Conservation (phyloP, 1,140 invertebrate species). For the Stegodyphus mimosarum region DNA sequence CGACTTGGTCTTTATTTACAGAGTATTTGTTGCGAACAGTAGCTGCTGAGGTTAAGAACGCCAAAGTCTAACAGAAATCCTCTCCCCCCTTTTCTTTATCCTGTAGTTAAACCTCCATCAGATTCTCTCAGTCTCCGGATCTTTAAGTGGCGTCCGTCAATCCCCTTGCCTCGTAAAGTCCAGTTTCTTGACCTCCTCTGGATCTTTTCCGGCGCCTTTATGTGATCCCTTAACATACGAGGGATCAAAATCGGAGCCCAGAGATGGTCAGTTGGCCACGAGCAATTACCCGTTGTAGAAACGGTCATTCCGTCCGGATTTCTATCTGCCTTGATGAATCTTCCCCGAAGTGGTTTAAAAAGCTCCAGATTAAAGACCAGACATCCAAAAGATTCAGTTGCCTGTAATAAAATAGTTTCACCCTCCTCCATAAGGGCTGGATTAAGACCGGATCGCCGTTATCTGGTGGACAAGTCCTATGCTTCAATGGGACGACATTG, state of each 20-base stretch:
- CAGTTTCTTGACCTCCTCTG: slow-evolving; percentile 40
- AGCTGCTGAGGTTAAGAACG: too few species aligned
- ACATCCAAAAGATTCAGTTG: slow-evolving; percentile 9
- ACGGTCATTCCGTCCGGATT: not conserved
- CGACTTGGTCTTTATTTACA: too few species aligned
- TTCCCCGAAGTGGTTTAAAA: not conserved
- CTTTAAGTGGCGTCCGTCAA: slow-evolving; percentile 20
- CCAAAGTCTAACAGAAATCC: too few species aligned
- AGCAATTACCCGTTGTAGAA: slow-evolving; percentile 25
- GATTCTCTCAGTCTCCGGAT: too few species aligned
- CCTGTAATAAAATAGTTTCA: slow-evolving; percentile 45
- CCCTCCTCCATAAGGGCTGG: slow-evolving; percentile 3
- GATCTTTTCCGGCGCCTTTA: slow-evolving; percentile 26
- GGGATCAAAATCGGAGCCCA: slow-evolving; percentile 10
- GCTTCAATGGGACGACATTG: not conserved
- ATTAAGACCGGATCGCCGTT: slow-evolving; percentile 5
- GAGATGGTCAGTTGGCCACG: slow-evolving; percentile 40
- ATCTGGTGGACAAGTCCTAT: not conserved
- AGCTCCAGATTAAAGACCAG: not conserved
- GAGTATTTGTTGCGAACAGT: too few species aligned
- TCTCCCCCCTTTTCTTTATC: too few species aligned
- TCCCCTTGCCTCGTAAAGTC: slow-evolving; percentile 40
- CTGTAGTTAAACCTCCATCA: too few species aligned
- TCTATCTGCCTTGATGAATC: slow-evolving; percentile 1
- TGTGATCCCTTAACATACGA: slow-evolving; percentile 50